Evolutionary conservation across 2,113 vertebrate genomes (phyloP).

Genomic region (Carassius gibelio): DNA sequence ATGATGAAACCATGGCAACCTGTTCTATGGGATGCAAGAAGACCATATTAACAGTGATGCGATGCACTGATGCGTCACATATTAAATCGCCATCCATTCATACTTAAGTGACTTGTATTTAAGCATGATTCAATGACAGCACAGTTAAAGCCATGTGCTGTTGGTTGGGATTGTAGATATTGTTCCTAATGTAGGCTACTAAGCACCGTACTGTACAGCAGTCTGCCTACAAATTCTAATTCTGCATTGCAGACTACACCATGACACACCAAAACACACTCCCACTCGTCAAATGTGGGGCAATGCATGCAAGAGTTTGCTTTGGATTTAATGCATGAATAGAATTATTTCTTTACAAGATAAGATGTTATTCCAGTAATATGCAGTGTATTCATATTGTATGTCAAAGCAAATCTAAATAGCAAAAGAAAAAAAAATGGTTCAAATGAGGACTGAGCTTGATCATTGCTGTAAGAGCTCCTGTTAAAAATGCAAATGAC

Average conservation of each 20-base stretch:
- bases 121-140: not conserved
- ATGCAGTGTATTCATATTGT: not conserved
- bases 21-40: not conserved
- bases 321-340: not conserved
- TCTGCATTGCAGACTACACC: constrained; percentile 64
- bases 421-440: not conserved
- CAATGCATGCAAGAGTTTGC: constrained; percentile 6
- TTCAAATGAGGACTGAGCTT: not conserved
- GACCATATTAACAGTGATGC: not conserved
- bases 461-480: not conserved
- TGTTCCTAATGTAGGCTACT: constrained; percentile 59
- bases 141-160: not conserved
- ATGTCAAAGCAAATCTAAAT: not conserved
- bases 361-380: not conserved
- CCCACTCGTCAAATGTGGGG: constrained; percentile 37
- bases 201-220: constrained; percentile 28
- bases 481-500: not conserved
- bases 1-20: constrained; percentile 11
- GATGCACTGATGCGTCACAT: constrained; percentile 7
- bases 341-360: not conserved
- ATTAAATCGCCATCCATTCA: not conserved
- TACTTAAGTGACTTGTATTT: not conserved
- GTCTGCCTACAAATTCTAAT: constrained; percentile 56
- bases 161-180: constrained; percentile 47
- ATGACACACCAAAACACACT: constrained; percentile 52